phyloP scores from a whole-genome alignment of 2,888 invertebrate species.

The Drosophila maculinotata region DNA sequence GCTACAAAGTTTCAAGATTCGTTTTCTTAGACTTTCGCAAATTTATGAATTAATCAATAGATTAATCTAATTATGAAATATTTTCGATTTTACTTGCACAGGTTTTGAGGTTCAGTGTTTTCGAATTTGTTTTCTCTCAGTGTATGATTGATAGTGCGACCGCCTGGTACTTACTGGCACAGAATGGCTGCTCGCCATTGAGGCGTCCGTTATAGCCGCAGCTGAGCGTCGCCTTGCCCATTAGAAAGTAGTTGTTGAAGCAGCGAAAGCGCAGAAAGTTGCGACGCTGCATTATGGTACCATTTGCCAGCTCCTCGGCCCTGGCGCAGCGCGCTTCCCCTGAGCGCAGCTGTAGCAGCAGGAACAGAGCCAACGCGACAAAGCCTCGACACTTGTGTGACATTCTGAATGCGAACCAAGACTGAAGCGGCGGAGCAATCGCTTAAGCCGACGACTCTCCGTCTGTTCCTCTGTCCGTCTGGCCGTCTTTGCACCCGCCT shows the following conservation, averaged over 20 bases:
- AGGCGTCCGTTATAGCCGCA: conserved; percentile 36
- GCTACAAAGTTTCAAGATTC: no score
- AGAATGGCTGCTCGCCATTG: conserved; percentile 53
- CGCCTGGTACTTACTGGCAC: conserved; percentile 62
- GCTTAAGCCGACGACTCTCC: not conserved
- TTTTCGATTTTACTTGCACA: no score
- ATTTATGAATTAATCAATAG: no score
- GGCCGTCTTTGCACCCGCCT: no score
- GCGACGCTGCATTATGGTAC: fast-evolving
- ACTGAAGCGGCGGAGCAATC: conserved; percentile 22
- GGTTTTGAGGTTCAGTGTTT: no score
- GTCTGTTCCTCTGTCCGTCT: not conserved
- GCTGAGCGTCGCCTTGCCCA: conserved; percentile 3
- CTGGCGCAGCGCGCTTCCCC: conserved; percentile 31
- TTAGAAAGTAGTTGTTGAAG: conserved; percentile 2
- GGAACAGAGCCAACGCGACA: not conserved
- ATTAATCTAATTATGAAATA: no score
- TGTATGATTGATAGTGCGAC: not conserved
- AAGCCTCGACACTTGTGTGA: conserved; percentile 6
- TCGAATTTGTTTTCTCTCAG: not conserved
- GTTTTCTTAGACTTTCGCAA: no score
- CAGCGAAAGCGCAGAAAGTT: conserved; percentile 37
- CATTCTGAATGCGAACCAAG: conserved; percentile 41
- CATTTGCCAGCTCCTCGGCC: conserved; percentile 29
- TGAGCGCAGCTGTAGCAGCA: conserved; percentile 1